Evolutionary conservation across 2,797 vertebrate genomes (phyloP).

Genomic region (Euthynnus affinis): DNA sequence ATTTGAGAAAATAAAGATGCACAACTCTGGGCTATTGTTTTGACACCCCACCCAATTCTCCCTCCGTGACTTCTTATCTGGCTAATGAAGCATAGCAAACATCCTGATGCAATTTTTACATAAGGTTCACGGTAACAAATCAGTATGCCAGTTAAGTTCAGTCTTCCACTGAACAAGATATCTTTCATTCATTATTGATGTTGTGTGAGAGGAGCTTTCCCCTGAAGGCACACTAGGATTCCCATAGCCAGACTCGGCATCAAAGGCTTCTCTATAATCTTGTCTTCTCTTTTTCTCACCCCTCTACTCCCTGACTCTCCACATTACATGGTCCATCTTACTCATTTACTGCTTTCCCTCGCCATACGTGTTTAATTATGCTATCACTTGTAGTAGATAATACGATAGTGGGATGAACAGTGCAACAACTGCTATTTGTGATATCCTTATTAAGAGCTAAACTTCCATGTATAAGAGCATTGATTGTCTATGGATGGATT

Average conservation of each 20-base stretch:
- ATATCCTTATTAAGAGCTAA: conserved; percentile 30
- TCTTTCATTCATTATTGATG: conserved; percentile 90
- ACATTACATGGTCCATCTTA: conserved; percentile 74
- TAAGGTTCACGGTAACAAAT: conserved; percentile 78
- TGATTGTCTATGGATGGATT: background rate
- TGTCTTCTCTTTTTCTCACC: conserved; percentile 78
- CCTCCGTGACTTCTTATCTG: conserved; percentile 48
- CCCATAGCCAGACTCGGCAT: conserved; percentile 81
- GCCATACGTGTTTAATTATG: conserved; percentile 64
- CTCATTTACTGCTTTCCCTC: conserved; percentile 63
- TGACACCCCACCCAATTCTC: background rate
- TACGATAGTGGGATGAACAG: conserved; percentile 42
- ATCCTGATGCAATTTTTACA: conserved; percentile 81
- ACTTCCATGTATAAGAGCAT: conserved; percentile 17
- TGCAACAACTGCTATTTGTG: conserved; percentile 31
- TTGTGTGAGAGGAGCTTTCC: conserved; percentile 81
- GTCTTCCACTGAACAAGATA: conserved; percentile 85
- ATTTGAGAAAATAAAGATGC: background rate
- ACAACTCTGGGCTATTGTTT: conserved; percentile 16
- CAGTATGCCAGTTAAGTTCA: conserved; percentile 84
- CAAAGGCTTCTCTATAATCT: conserved; percentile 85
- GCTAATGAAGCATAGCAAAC: conserved; percentile 75
- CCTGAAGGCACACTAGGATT: conserved; percentile 83
- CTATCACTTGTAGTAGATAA: conserved; percentile 59
- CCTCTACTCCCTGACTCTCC: conserved; percentile 67